Evolutionary conservation across 2,888 invertebrate species (phyloP).

Genomic region (Seira ritae): DNA sequence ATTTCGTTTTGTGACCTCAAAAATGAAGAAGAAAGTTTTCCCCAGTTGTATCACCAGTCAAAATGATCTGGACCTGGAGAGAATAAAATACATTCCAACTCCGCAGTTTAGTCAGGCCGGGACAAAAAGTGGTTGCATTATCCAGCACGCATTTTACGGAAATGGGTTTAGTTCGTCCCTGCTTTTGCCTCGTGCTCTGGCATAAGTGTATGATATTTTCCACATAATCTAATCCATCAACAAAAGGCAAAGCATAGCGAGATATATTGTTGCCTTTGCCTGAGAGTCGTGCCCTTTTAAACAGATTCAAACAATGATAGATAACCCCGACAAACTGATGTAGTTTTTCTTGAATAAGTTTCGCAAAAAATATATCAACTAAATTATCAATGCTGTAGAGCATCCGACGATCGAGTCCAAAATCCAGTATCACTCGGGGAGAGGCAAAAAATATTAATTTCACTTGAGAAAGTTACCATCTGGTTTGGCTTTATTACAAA

Average conservation of each 20-base stretch:
- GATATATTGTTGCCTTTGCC: background rate
- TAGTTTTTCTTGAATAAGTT: no score
- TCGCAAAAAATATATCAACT: no score
- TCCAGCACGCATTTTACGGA: constrained; percentile 28
- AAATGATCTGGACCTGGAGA: background rate
- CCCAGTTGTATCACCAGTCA: constrained; percentile 18
- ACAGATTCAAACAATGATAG: no score
- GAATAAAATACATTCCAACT: background rate
- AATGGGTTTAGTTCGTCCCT: background rate
- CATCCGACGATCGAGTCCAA: no score
- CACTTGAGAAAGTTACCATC: constrained; percentile 4
- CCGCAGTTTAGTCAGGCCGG: constrained; percentile 27
- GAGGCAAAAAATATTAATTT: constrained; percentile 8
- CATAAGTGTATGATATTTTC: constrained; percentile 68
- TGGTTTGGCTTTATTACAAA: background rate
- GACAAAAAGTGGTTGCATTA: constrained; percentile 23
- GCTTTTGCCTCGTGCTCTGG: constrained; percentile 52
- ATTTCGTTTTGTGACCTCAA: constrained; percentile 17
- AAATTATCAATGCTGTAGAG: no score
- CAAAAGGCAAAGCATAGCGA: constrained; percentile 45
- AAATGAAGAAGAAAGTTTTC: background rate
- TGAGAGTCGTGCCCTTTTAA: no score
- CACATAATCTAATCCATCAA: constrained; percentile 67
- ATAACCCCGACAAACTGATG: no score
- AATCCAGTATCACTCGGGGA: background rate